A percentile compares a stretch with the other conserved stretches of the same genome.
Conservation (phyloP, 1,140 invertebrate genomes). For the Drepana arcuata region DNA sequence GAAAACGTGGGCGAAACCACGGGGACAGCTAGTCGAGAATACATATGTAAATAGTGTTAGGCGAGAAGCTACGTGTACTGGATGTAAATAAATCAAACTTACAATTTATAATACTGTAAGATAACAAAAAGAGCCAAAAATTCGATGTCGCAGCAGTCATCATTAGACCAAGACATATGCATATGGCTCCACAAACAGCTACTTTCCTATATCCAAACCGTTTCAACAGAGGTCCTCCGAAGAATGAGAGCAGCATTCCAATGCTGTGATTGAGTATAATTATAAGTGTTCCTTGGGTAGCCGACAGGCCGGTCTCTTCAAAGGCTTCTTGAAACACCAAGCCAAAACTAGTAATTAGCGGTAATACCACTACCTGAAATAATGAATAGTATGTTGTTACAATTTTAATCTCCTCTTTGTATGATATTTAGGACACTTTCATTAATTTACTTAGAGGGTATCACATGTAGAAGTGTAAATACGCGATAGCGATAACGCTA, state of each 20-base stretch:
- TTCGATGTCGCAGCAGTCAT: conserved; percentile 63
- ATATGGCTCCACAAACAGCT: conserved; percentile 63
- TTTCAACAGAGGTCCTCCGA: conserved; percentile 73
- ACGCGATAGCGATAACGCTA: too few species aligned
- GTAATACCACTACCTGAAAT: conserved; percentile 72
- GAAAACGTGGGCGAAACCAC: too few species aligned
- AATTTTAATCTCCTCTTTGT: too few species aligned
- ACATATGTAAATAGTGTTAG: too few species aligned
- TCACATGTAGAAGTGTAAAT: too few species aligned
- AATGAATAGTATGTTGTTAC: too few species aligned
- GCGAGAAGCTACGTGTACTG: too few species aligned
- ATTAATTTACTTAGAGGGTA: too few species aligned
- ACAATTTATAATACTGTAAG: conserved; percentile 78
- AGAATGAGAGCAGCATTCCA: conserved; percentile 75
- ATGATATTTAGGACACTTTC: too few species aligned
- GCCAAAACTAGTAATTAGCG: conserved; percentile 72
- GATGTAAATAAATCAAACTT: conserved; percentile 61
- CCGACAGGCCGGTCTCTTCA: conserved; percentile 55
- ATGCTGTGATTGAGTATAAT: conserved; percentile 75
- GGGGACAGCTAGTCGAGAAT: too few species aligned
- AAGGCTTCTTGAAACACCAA: conserved; percentile 74
- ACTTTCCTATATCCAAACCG: conserved; percentile 74
- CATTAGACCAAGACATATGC: conserved; percentile 67
- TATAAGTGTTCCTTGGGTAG: conserved; percentile 73
- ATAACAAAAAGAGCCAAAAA: conserved; percentile 72